phyloP scores from a whole-genome alignment of 2,888 invertebrate genomes.

The Tenodera sinensis region DNA sequence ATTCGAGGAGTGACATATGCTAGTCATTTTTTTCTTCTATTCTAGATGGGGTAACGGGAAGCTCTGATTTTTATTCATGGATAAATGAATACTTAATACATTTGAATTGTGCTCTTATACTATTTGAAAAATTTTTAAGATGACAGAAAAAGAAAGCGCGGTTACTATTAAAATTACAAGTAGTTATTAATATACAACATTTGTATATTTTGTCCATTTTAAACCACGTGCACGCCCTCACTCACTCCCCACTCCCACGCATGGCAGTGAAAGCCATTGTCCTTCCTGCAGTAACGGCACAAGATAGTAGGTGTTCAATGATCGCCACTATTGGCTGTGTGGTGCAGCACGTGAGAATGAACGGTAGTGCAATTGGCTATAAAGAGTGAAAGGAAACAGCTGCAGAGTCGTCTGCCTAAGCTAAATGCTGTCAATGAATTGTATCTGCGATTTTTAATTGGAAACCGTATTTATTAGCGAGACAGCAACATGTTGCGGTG shows the following conservation, averaged over 20 bases:
- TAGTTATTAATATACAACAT: too few species aligned
- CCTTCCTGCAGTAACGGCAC: not conserved
- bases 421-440: not conserved
- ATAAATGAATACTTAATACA: too few species aligned
- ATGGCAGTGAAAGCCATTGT: not conserved
- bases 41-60: too few species aligned
- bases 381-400: not conserved
- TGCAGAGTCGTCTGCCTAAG: not conserved
- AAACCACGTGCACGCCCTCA: not conserved
- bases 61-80: too few species aligned
- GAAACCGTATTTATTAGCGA: not conserved
- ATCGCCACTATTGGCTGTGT: not conserved
- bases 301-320: not conserved
- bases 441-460: not conserved
- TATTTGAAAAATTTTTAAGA: too few species aligned
- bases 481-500: not conserved
- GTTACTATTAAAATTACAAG: too few species aligned
- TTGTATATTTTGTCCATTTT: too few species aligned
- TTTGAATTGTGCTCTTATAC: too few species aligned
- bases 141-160: too few species aligned
- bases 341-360: not conserved
- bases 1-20: too few species aligned
- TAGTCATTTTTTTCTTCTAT: too few species aligned
- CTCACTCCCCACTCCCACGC: too few species aligned
- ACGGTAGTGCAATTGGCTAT: not conserved